A percentile compares a stretch with the other conserved stretches of the same genome.
Conservation (phyloP, 1,140 invertebrate genomes). For the Hyposmocoma kahamanoa region DNA sequence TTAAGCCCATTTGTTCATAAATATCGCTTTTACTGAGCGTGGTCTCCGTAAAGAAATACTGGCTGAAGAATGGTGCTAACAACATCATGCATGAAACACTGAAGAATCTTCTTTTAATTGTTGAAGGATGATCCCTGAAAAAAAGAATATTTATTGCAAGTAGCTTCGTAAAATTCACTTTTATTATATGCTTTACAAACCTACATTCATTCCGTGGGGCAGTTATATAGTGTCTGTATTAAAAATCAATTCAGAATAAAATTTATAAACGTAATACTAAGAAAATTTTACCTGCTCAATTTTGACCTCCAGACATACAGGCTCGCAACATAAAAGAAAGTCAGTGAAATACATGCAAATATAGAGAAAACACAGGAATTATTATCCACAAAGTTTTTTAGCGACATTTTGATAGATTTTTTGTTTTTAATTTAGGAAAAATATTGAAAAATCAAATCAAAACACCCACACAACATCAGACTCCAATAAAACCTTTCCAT, state of each 20-base stretch:
- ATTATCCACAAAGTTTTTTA: conserved; percentile 23
- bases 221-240: too few species aligned
- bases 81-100: conserved; percentile 88
- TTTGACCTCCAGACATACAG: conserved; percentile 88
- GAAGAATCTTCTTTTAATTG: conserved; percentile 90
- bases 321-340: conserved; percentile 85
- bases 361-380: conserved; percentile 41
- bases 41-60: conserved; percentile 78
- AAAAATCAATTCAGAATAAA: too few species aligned
- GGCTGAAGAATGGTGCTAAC: conserved; percentile 84
- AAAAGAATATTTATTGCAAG: conserved; percentile 13
- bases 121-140: conserved; percentile 90
- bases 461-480: conserved; percentile 3
- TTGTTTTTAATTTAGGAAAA: background rate
- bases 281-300: conserved; percentile 80
- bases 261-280: too few species aligned
- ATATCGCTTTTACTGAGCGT: conserved; percentile 77
- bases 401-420: conserved; percentile 15
- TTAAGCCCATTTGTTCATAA: conserved; percentile 84
- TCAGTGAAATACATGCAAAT: conserved; percentile 80
- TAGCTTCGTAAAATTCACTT: too few species aligned
- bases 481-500: too few species aligned
- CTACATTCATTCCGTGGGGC: too few species aligned
- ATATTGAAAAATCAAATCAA: background rate
- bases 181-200: too few species aligned